Percentiles rank a stretch among this genome's conserved stretches.
phyloP scores from a whole-genome alignment of 2,888 invertebrate species.

The Parasteatoda lunata region DNA sequence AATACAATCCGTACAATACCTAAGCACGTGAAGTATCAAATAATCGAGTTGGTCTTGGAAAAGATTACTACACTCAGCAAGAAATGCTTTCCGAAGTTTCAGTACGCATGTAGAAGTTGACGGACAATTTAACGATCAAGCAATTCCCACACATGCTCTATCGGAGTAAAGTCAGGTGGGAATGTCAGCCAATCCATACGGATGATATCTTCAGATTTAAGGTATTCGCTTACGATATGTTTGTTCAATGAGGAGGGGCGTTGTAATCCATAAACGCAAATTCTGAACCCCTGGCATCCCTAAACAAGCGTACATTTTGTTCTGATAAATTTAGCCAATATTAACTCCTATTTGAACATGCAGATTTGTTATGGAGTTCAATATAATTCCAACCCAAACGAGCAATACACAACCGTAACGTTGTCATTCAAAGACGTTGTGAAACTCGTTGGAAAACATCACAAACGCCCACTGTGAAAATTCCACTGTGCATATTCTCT shows the following conservation, averaged over 20 bases:
- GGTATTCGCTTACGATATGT: not conserved
- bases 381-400: not conserved
- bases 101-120: not conserved
- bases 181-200: not conserved
- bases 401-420: not conserved
- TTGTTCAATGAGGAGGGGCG: too few relatives aligned
- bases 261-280: not conserved
- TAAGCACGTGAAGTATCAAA: too few relatives aligned
- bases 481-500: not conserved
- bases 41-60: too few relatives aligned
- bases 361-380: not conserved
- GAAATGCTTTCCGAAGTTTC: not conserved
- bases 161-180: not conserved
- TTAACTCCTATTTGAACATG: not conserved
- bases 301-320: not conserved
- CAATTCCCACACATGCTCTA: not conserved
- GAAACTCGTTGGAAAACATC: not conserved
- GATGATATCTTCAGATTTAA: not conserved
- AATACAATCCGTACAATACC: too few relatives aligned
- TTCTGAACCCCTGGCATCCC: not conserved
- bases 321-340: not conserved
- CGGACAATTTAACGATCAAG: not conserved
- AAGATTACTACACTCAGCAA: not conserved
- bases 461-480: not conserved
- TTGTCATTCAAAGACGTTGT: not conserved